Base-by-base conservation (phyloP, 2,797 vertebrate species). In the Tenualosa thibaudeaui region DNA sequence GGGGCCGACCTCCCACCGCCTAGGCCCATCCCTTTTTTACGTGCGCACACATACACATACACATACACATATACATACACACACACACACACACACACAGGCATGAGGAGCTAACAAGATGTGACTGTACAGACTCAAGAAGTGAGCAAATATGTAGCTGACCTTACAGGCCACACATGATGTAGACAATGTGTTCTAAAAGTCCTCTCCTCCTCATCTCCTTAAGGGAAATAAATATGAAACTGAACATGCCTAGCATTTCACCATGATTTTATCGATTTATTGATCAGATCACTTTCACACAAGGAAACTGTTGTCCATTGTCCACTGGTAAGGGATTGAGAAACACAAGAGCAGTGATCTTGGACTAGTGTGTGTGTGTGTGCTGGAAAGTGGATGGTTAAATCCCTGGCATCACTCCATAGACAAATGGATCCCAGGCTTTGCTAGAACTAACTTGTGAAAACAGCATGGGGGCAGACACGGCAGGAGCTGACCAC, bases 361-460 rank as follows among this genome's bases (percentile, higher is more conserved):
- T 65, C 62, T 65, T 65, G 24, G 62, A 31, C 24, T 54, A 22
- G 4, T 31, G 62, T 31, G 65, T 65, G 62, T 37, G 62, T 68
- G 62, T 75, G 31, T 75, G 68, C 17, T 65, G 26, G 24, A 4
- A 65, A 65, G 62, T 65, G 24, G 10, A 31, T 24, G 26, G 62
- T 65, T 65, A 65, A 65, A 65, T 65, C 8, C 31, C 68, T 75
- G 68, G 68, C 68, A 15, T 19, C 7, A 15, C 68, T 75, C 68
- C 68, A 75, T 5, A 75, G 31, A 19, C 68, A 75, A 75, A 75
- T 75, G 15, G 68, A 78, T 78, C 71, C 15, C 71, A 78, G 71
- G 71, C 71, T 40, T 46, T 46, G 17, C 71, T 78, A 40, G 37
- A 46, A 78, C 13, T 26, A 43, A 40, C 71, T 46, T 78, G 71